Evolutionary conservation across 2,797 vertebrate species (phyloP).

Genomic region (Arremon brunneinucha): DNA sequence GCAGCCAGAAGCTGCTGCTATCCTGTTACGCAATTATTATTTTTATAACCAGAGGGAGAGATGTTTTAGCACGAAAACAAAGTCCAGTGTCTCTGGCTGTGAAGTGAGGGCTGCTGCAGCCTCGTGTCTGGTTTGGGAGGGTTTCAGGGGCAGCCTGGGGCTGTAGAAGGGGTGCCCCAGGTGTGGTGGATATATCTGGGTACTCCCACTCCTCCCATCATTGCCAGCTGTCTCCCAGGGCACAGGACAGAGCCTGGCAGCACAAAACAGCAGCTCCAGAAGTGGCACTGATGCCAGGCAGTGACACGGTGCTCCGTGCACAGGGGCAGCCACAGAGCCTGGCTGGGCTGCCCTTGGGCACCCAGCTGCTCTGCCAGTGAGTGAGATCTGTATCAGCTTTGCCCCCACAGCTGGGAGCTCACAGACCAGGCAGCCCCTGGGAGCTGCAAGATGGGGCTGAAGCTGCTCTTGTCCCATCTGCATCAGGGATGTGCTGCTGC

Average conservation of each 20-base stretch:
- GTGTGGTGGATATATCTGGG: background rate
- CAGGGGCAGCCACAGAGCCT: fast-evolving
- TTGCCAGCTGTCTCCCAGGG: background rate
- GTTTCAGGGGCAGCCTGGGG: background rate
- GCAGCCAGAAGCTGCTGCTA: background rate
- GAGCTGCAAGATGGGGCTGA: background rate
- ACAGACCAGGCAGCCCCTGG: background rate
- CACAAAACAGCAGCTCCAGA: background rate
- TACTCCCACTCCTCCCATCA: background rate
- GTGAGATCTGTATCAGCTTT: background rate
- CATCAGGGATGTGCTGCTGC: background rate
- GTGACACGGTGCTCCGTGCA: background rate
- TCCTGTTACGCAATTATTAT: slow-evolving; percentile 14
- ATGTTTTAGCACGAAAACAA: slow-evolving; percentile 1
- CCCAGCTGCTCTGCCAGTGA: background rate
- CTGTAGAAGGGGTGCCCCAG: background rate
- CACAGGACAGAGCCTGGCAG: background rate
- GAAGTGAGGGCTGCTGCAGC: background rate
- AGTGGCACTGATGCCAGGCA: background rate
- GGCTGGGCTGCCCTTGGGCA: background rate
- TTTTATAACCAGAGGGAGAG: slow-evolving; percentile 26
- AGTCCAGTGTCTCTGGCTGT: background rate
- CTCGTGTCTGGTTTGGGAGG: background rate
- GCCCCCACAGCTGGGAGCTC: background rate
- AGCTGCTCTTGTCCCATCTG: background rate